Conservation (phyloP, 1,140 invertebrate genomes). For the Drosophila triauraria region DNA sequence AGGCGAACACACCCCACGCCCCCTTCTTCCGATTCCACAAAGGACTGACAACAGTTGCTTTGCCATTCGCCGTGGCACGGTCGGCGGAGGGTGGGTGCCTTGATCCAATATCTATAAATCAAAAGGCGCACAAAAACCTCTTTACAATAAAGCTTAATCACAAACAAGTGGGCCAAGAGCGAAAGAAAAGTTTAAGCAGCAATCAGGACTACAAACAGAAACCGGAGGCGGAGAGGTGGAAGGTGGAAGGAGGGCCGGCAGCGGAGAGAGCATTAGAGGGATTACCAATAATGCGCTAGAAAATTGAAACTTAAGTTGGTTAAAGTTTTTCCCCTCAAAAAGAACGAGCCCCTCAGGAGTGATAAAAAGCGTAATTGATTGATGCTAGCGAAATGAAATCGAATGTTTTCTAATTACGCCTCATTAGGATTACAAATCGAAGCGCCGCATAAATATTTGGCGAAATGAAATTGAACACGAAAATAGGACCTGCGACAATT, state of each 20-base stretch:
- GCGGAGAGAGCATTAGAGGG: slow-evolving; percentile 19
- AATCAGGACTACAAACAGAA: slow-evolving; percentile 61
- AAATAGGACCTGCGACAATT: slow-evolving; percentile 60
- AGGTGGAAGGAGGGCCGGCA: not conserved
- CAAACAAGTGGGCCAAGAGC: slow-evolving; percentile 44
- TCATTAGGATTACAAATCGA: slow-evolving; percentile 70
- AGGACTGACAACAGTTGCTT: slow-evolving; percentile 8
- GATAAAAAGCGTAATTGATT: slow-evolving; percentile 58
- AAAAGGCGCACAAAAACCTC: slow-evolving; percentile 69
- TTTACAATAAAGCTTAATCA: slow-evolving; percentile 66
- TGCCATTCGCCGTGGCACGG: not conserved
- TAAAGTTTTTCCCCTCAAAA: slow-evolving; percentile 51
- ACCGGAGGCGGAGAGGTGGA: not conserved
- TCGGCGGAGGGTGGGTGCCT: slow-evolving; percentile 22
- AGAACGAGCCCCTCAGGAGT: slow-evolving; percentile 21
- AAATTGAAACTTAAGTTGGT: slow-evolving; percentile 70
- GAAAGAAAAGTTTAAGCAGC: slow-evolving; percentile 60
- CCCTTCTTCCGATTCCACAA: slow-evolving; percentile 2
- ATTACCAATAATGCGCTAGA: slow-evolving; percentile 39
- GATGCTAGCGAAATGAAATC: slow-evolving; percentile 59
- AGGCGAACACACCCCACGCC: too few species aligned
- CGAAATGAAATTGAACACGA: slow-evolving; percentile 69
- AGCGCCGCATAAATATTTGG: slow-evolving; percentile 73
- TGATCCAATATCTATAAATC: slow-evolving; percentile 79
- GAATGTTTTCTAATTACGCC: slow-evolving; percentile 78